phyloP scores from a whole-genome alignment of 2,113 vertebrate genomes.

The crab-eating macaque (Macaca fascicularis) region T2T-MFA8v1.1 NC_088379.1:113618501-113619000 shows the following conservation, averaged over 20 bases:
- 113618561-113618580: neutral
- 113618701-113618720: neutral
- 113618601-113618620: neutral
- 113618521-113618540: neutral
- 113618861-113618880: neutral
- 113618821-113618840: neutral
- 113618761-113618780: neutral
- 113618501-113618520: neutral
- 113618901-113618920: neutral
- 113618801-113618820: neutral
- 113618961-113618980: neutral
- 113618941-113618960: neutral
- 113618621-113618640: neutral
- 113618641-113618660: neutral
- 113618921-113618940: neutral
- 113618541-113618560: neutral
- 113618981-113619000: neutral
- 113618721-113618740: neutral
- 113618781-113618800: neutral
- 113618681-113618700: neutral
- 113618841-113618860: neutral
- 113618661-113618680: neutral
- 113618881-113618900: neutral
- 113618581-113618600: neutral
- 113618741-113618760: neutral